These are phyloP conservation scores for Sclerodermus sp. DNA, from an alignment of 2,888 invertebrate genomes.

Conservation along the genomic window DNA sequence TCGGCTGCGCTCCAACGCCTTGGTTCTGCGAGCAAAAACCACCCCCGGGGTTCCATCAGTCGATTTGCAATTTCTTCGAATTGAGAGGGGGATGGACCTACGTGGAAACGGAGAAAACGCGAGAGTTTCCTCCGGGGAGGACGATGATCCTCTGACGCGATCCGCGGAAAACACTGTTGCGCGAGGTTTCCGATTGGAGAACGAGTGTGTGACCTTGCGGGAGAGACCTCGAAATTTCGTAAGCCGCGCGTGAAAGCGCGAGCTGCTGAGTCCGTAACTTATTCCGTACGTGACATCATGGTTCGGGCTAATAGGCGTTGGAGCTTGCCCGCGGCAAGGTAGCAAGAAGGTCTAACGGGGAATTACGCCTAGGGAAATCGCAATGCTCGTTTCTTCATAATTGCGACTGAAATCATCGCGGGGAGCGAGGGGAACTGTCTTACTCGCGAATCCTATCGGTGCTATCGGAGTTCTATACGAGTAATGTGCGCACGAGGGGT, in stretches of 20 bases:
- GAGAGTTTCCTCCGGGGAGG: too few species aligned
- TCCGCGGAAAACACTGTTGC: too few species aligned
- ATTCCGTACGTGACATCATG: slow-evolving; percentile 49
- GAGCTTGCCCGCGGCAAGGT: slow-evolving; percentile 44
- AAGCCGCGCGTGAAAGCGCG: slow-evolving; percentile 33
- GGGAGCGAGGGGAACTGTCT: too few species aligned
- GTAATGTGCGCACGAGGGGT: too few species aligned
- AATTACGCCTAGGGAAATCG: neutral
- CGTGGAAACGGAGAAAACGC: neutral
- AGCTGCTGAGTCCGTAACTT: slow-evolving; percentile 38
- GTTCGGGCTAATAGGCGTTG: slow-evolving; percentile 36
- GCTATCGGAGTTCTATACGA: too few species aligned
- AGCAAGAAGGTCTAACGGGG: slow-evolving; percentile 32
- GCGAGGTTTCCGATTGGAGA: slow-evolving; percentile 6
- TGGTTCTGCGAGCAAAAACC: slow-evolving; percentile 70
- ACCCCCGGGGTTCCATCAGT: too few species aligned
- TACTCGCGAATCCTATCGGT: too few species aligned
- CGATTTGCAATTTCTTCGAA: too few species aligned
- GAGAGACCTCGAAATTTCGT: slow-evolving; percentile 41
- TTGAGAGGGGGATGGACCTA: slow-evolving; percentile 7
- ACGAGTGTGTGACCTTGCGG: slow-evolving; percentile 33
- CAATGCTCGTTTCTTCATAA: neutral
- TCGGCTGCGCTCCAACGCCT: slow-evolving; percentile 82
- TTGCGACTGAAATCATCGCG: too few species aligned
- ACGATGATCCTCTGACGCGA: too few species aligned